A percentile compares a stretch with the other conserved stretches of the same genome.
phyloP scores from a whole-genome alignment of 2,113 vertebrate genomes.

The Sorex fumeus region DNA sequence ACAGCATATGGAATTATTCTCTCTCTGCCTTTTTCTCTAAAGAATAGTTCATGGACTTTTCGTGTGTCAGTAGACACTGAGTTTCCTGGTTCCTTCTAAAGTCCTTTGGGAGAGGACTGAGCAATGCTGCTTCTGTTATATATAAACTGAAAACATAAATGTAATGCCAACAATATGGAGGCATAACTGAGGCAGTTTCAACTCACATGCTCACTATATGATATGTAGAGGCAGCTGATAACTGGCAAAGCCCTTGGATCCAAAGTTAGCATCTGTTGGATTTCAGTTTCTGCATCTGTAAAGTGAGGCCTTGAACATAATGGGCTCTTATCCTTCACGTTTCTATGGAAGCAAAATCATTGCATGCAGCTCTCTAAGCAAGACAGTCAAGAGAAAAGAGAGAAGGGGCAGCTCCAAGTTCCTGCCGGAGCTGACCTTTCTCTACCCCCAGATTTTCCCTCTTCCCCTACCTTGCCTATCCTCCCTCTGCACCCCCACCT shows the following conservation, averaged over 20 bases:
- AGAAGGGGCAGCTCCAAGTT: not conserved
- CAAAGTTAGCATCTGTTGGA: not conserved
- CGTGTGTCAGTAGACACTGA: conserved; percentile 7
- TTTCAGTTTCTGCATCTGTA: not conserved
- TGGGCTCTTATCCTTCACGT: not conserved
- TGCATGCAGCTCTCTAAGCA: not conserved
- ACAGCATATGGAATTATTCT: not conserved
- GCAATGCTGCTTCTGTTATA: not conserved
- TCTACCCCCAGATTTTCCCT: not conserved
- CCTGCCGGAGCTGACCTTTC: not conserved
- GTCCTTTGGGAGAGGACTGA: not conserved
- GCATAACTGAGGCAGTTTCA: not conserved
- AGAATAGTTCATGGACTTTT: not conserved
- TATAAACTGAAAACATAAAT: conserved; percentile 20
- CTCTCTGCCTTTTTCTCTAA: not conserved
- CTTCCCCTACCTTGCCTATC: not conserved
- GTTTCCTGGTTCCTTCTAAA: conserved; percentile 10
- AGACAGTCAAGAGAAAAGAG: not conserved
- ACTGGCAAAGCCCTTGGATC: not conserved
- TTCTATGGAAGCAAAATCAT: not conserved
- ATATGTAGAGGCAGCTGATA: not conserved
- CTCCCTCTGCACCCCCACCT: not conserved
- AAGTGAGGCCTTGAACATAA: not conserved
- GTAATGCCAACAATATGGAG: not conserved
- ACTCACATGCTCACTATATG: not conserved